phyloP scores from a whole-genome alignment of 2,888 invertebrate genomes.

The Congeria kusceri region DNA sequence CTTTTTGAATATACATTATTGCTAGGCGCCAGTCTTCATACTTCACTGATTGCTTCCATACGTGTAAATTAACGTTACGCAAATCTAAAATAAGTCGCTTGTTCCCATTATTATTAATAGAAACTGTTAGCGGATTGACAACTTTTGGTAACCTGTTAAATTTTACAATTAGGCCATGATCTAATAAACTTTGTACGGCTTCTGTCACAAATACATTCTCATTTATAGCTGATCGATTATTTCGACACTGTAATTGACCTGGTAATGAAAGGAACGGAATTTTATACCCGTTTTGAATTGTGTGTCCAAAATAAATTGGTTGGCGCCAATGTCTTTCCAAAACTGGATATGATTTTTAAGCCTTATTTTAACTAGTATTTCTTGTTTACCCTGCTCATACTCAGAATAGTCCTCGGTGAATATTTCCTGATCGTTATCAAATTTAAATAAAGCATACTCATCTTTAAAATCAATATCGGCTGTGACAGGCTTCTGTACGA shows the following conservation, averaged over 20 bases:
- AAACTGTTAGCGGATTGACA: background rate
- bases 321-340: conserved; percentile 1
- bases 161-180: background rate
- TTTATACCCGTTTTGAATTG: background rate
- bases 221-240: background rate
- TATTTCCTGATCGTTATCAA: background rate
- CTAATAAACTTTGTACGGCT: background rate
- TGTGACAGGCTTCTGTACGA: too few relatives aligned
- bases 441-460: too few relatives aligned
- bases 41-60: background rate
- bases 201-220: background rate
- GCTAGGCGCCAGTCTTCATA: background rate
- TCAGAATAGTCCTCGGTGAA: background rate
- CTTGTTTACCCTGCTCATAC: background rate
- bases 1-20: background rate
- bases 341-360: background rate
- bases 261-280: conserved; percentile 2
- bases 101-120: background rate
- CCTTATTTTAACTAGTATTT: background rate
- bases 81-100: conserved; percentile 4
- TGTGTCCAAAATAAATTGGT: background rate
- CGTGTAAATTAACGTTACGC: too few relatives aligned
- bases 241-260: background rate
- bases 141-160: background rate
- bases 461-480: too few relatives aligned